Base-by-base conservation (phyloP, 2,113 vertebrate genomes). In the Hyla sarda region DNA sequence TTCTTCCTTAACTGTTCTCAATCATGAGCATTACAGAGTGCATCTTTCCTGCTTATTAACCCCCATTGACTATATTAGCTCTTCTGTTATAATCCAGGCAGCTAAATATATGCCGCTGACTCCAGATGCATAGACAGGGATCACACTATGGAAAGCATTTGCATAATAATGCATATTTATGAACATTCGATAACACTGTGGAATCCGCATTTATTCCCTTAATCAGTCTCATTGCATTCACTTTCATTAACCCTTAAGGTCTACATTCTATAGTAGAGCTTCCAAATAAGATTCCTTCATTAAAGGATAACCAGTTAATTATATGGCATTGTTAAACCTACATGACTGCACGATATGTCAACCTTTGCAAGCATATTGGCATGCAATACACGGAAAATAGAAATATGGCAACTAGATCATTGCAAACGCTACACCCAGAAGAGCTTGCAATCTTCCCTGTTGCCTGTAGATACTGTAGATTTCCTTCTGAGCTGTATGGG, bases 381-480 rank as follows among this genome's bases (percentile, higher is more conserved):
- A 11, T 30, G 23, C 1, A 1, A 11, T 1, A 13, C 32, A 37
- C 30, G 37, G 6, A 32, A 69, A 71, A 37, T 37, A 6, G 5
- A 25, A 12, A 28, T 28, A 69, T 69, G 30, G 65, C 65, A 17
- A 69, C 34, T 25, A 17, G 32, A 45, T 34, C 5, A 71, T 71
- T 19, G 14, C n/a, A 25, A 54, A 56, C 11, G 77, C 14, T 84
- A 17, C 11, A 67, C 37, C 62, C 62, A 52, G 50, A 83, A 58
- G 67, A 83, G 67, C 82, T 83, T 34, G 52, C 50, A 84, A 74
- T 73, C 50, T 74, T 52, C 69, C 50, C 71, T 1, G 72, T 28
- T n/a, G 69, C 69, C 48, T 41, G 50, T 71, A 71, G 67, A 71
- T 71, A 69, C 47, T 54, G 32, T 71, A 83, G 30, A 72, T 75